phyloP scores from a whole-genome alignment of 2,888 invertebrate species.

The Heteromurus nitidus region DNA sequence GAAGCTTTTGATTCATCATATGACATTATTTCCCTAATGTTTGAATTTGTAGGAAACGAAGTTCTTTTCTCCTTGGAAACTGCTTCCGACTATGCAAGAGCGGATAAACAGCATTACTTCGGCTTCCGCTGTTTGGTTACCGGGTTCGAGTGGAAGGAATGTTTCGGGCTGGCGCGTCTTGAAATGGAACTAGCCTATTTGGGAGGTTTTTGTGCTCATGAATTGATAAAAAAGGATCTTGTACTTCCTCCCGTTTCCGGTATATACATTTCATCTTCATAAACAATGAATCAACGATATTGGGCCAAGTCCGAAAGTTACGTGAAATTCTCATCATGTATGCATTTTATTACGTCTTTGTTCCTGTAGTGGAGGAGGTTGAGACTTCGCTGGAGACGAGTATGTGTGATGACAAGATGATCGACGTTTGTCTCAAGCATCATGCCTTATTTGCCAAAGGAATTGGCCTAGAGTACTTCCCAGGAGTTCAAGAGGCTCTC shows the following conservation, averaged over 20 bases:
- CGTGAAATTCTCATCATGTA: neutral
- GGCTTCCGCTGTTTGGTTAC: constrained; percentile 91
- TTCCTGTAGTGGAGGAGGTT: constrained; percentile 77
- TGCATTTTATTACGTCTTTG: neutral
- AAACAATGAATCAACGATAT: too few relatives aligned
- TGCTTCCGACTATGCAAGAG: constrained; percentile 94
- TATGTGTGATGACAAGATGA: constrained; percentile 83
- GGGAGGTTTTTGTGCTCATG: constrained; percentile 93
- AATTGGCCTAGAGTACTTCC: constrained; percentile 89
- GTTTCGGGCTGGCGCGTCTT: constrained; percentile 82
- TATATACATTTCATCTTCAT: constrained; percentile 73
- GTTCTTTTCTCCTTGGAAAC: constrained; percentile 97
- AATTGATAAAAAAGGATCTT: constrained; percentile 89
- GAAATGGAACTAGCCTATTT: constrained; percentile 93
- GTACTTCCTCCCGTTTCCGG: constrained; percentile 81
- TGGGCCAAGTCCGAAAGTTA: neutral
- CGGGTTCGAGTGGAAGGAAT: constrained; percentile 79
- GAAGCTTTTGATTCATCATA: too few relatives aligned
- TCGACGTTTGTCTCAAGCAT: constrained; percentile 81
- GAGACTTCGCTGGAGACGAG: constrained; percentile 80
- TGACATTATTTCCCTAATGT: too few relatives aligned
- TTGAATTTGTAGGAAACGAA: constrained; percentile 86
- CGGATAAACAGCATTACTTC: constrained; percentile 87
- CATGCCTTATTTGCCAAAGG: constrained; percentile 89
- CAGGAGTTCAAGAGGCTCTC: constrained; percentile 91